Evolutionary conservation across 2,888 invertebrate genomes (phyloP).

Genomic region (Apamea crenata): DNA sequence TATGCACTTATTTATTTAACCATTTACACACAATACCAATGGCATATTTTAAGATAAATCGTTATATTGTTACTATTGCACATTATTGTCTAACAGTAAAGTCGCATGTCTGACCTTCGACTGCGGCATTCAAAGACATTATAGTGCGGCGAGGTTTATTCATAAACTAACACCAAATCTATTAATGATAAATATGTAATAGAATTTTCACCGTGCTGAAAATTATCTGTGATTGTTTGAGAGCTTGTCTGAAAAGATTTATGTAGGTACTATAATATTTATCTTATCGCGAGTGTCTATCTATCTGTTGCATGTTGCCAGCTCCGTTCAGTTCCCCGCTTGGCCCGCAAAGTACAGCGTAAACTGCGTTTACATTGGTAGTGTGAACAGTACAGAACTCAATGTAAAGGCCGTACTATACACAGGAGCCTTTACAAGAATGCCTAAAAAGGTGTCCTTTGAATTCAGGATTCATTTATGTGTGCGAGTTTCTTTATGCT

Average conservation of each 20-base stretch:
- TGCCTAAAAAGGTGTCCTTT: neutral
- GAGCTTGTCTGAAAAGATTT: slow-evolving; percentile 1
- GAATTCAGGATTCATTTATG: neutral
- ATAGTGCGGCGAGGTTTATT: neutral
- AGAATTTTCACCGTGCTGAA: neutral
- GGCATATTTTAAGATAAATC: neutral
- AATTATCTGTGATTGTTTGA: neutral
- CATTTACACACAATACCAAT: no score
- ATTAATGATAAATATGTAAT: neutral
- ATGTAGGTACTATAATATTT: neutral
- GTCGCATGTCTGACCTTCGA: neutral
- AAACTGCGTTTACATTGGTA: neutral
- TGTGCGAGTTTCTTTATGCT: neutral
- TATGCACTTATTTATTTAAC: no score
- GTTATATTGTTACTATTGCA: neutral
- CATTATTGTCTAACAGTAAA: neutral
- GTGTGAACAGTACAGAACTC: neutral
- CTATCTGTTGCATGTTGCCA: neutral
- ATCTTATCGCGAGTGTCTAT: slow-evolving; percentile 2
- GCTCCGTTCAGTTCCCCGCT: neutral
- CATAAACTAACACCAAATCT: neutral
- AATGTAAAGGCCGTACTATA: neutral
- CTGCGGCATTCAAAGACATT: neutral
- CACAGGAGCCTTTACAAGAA: neutral
- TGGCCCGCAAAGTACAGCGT: neutral